phyloP scores from a whole-genome alignment of 2,113 vertebrate species.

The Zootoca vivipara region DNA sequence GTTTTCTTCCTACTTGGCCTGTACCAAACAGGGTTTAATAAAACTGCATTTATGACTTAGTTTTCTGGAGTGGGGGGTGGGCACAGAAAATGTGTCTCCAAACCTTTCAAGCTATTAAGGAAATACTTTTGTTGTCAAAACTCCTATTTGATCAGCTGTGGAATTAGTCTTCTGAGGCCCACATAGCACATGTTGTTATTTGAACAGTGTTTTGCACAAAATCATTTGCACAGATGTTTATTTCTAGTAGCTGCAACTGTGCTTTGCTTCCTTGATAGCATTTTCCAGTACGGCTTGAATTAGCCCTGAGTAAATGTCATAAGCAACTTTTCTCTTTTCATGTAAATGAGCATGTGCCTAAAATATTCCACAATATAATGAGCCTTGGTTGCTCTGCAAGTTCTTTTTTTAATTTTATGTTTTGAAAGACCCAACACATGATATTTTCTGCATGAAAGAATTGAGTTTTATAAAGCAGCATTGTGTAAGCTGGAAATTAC shows the following conservation, averaged over 20 bases:
- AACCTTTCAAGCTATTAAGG: slow-evolving; percentile 17
- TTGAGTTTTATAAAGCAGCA: slow-evolving; percentile 22
- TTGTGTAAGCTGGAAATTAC: slow-evolving; percentile 34
- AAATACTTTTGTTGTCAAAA: slow-evolving; percentile 18
- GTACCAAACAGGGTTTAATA: not conserved
- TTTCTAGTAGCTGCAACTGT: slow-evolving; percentile 22
- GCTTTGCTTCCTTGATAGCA: not conserved
- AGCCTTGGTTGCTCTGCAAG: not conserved
- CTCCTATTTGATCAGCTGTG: slow-evolving; percentile 28
- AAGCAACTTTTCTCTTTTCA: slow-evolving; percentile 12
- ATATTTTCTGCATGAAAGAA: slow-evolving; percentile 22
- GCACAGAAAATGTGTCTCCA: slow-evolving; percentile 9
- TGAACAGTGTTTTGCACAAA: slow-evolving; percentile 40
- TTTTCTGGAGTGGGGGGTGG: not conserved
- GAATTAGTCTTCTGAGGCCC: not conserved
- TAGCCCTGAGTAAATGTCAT: slow-evolving; percentile 9
- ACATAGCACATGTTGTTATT: not conserved
- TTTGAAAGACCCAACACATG: slow-evolving; percentile 12
- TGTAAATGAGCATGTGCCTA: not conserved
- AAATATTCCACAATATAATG: not conserved
- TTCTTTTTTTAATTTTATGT: slow-evolving; percentile 22
- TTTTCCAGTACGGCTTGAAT: slow-evolving; percentile 21
- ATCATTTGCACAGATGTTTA: slow-evolving; percentile 20
- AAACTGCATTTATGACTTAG: not conserved
- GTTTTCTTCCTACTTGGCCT: not conserved